Conservation (phyloP, 2,888 invertebrate genomes). For the Galeruca laticollis region DNA sequence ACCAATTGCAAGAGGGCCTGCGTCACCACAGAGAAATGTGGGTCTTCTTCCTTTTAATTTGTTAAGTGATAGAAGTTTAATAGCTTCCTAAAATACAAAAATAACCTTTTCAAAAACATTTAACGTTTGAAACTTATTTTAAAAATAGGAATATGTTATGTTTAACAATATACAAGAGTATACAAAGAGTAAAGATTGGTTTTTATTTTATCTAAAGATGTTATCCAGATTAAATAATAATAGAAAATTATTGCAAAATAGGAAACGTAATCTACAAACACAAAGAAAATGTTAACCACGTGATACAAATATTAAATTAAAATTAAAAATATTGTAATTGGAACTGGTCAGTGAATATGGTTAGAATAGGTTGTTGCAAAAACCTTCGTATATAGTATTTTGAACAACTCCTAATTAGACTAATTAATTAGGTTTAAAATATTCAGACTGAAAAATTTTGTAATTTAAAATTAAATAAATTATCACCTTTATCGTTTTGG, state of each 20-base stretch:
- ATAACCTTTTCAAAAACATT: background rate
- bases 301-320: no score
- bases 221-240: no score
- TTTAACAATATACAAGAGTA: background rate
- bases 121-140: background rate
- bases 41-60: conserved; percentile 68
- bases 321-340: background rate
- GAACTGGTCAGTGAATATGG: no score
- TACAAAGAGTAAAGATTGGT: background rate
- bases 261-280: no score
- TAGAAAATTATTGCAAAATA: no score
- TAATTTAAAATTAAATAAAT: conserved; percentile 4
- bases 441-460: no score
- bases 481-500: conserved; percentile 57
- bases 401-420: no score
- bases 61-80: conserved; percentile 65
- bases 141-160: background rate
- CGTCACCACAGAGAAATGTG: conserved; percentile 78
- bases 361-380: no score
- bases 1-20: conserved; percentile 75
- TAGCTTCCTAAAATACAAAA: conserved; percentile 48
- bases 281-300: no score
- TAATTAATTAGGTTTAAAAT: no score
- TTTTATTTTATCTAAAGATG: no score
- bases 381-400: no score